A percentile compares a stretch with the other conserved stretches of the same genome.
phyloP scores from a whole-genome alignment of 2,113 vertebrate genomes.

The Charadrius vociferus region DNA sequence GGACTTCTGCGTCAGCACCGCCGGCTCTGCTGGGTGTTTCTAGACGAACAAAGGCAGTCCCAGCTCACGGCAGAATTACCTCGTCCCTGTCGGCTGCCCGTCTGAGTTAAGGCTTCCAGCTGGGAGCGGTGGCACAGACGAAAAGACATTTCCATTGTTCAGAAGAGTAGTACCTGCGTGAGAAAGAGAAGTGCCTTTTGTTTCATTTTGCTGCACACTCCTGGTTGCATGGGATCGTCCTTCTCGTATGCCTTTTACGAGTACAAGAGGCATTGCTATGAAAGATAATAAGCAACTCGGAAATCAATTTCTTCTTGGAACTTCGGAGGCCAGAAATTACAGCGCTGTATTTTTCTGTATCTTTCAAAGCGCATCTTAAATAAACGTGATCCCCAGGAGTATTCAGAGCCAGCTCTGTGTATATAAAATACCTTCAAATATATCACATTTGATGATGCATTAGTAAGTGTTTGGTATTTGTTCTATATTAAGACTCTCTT shows the following conservation, averaged over 20 bases:
- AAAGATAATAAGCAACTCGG: conserved; percentile 14
- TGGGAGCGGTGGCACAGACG: background rate
- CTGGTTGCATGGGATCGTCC: background rate
- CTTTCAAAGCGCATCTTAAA: background rate
- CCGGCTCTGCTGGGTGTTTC: background rate
- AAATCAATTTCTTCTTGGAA: conserved; percentile 45
- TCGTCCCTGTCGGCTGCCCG: conserved; percentile 16
- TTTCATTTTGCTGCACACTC: background rate
- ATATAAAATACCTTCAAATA: background rate
- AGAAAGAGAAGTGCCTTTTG: background rate
- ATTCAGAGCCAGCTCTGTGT: background rate
- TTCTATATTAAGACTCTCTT: background rate
- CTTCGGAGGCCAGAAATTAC: conserved; percentile 2
- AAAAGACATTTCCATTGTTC: conserved; percentile 22
- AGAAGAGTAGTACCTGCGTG: background rate
- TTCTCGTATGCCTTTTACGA: background rate
- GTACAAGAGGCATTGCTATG: background rate
- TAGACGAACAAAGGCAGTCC: background rate
- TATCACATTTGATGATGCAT: background rate
- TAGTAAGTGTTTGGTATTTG: background rate
- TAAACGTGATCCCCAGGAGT: background rate
- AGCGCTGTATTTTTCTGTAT: background rate
- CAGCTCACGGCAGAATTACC: background rate
- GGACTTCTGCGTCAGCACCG: background rate
- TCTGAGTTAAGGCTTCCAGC: background rate